Base-by-base conservation (phyloP, 2,113 vertebrate species). In the Archocentrus centrarchus region DNA sequence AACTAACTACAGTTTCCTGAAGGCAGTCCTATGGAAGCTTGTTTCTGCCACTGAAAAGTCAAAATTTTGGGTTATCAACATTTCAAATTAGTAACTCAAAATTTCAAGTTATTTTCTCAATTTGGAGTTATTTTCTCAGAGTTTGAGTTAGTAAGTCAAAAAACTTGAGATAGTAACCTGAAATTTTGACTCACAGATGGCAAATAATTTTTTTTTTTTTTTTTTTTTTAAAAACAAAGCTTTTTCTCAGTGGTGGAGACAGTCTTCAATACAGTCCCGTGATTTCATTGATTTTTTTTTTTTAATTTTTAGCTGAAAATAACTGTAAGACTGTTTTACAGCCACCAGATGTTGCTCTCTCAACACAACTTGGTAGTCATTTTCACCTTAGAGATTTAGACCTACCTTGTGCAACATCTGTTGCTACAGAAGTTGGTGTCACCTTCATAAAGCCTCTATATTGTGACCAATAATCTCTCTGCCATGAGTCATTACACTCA, bases 261-360 rank as follows among this genome's bases (percentile, higher is more conserved):
- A 39, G 9, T 39, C 39, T 68, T 47, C 55, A 7, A 47, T 22
- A 30, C 15, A 70, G 15, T 50, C 17, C 66, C 24, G 57, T 7
- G 2, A 32, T 20, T 59, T 58, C 7, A 35, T 77, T 32, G 14
- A 76, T 41, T 55, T 8, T n/a, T n/a, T n/a, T 41, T 55, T 76
- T 59, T 76, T 6, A 58, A 32, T 32, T 32, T 32, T 8, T 27
- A 24, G 35, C 57, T 63, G 14, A 77, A 44, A 22, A 62, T 22
- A 1, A 11, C 3, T 88, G 87, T 83, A 83, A 84, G 79, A 14
- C 7, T 32, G 17, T 44, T 80, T 59, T 77, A 2, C 20, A 32
- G 30, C 90, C 92, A 92, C 83, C 47, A 90, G 92, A 86, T 88
- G 92, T 60, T 64, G 90, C 79, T 83, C 83, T 55, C 8, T 77